Evolutionary conservation across 2,888 invertebrate species (phyloP), one percentile per base, ranked within the genome.

Genomic region (Phymatocera aterrima): DNA sequence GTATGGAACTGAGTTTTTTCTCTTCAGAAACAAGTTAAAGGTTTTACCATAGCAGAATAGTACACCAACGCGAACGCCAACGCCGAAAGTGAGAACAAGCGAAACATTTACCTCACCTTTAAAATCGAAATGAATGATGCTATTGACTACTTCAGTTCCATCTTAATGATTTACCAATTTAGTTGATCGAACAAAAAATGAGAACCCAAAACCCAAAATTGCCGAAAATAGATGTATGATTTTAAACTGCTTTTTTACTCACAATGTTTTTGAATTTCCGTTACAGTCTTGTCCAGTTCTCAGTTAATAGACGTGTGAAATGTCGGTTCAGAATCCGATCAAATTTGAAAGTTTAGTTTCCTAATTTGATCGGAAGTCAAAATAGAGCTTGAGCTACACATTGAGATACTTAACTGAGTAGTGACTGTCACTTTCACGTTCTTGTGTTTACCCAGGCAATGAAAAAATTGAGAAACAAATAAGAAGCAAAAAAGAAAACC

Each of bases 21-120:
- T 75, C 40, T 48, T 24, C 57, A 40, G 40, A 34, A 72, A 34
- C 34, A 34, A 51, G 72, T 51, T 72, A 31, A 34, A 72, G 43
- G 51, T 37, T 68, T 68, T 51, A 51, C 51, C 72, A 51, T 51
- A 72, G 21, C 72, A 18, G n/a, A 60, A 28, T 24, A 10, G 28
- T 24, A 46, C 68, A 24, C 40, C 24, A 46, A 68, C 68, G 68
- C 43, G 5, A 72, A 72, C 72, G 72, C 48, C 21, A 48, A 72
- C 72, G 72, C 72, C 72, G 72, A 51, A 72, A 72, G 72, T 34
- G 6, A 37, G 37, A 43, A 43, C 61, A 10, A 64, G 34, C 48
- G 48, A 48, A 72, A 48, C 72, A 51, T 72, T 51, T 72, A 72
- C 72, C 24, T 72, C 48, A 51, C 51, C 48, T 72, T 51, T 72